phyloP scores from a whole-genome alignment of 2,113 vertebrate species.

The Helogale parvula region DNA sequence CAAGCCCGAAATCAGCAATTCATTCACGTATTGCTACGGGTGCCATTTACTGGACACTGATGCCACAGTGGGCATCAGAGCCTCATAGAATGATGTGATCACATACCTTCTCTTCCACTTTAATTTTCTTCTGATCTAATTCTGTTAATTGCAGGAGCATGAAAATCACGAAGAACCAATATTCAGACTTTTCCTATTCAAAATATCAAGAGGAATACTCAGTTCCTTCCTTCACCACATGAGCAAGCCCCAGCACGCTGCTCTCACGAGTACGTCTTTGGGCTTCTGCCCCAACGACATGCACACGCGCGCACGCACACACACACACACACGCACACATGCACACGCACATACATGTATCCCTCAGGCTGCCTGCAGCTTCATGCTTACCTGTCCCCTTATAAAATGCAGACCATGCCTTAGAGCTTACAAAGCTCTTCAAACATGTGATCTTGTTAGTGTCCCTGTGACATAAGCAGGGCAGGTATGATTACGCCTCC shows the following conservation, averaged over 20 bases:
- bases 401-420: neutral
- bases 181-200: constrained; percentile 88
- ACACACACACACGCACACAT: neutral
- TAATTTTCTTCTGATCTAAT: constrained; percentile 90
- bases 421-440: constrained; percentile 16
- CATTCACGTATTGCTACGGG: neutral
- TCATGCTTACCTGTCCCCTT: neutral
- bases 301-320: too few species aligned
- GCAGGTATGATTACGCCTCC: neutral
- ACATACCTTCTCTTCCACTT: constrained; percentile 93
- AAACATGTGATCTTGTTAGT: neutral
- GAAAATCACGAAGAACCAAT: constrained; percentile 91
- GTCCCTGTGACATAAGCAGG: neutral
- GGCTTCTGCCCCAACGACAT: neutral
- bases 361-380: neutral
- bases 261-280: neutral
- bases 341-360: neutral
- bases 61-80: neutral
- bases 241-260: neutral
- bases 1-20: neutral
- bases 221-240: neutral
- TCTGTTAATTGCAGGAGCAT: constrained; percentile 89
- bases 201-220: constrained; percentile 40
- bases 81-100: neutral
- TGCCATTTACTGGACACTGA: neutral